A percentile compares a stretch with the other conserved stretches of the same genome.
These are phyloP conservation scores for Dicerorhinus sumatrensis DNA, from an alignment of 2,113 vertebrate genomes.

Conservation along the genomic window DNA sequence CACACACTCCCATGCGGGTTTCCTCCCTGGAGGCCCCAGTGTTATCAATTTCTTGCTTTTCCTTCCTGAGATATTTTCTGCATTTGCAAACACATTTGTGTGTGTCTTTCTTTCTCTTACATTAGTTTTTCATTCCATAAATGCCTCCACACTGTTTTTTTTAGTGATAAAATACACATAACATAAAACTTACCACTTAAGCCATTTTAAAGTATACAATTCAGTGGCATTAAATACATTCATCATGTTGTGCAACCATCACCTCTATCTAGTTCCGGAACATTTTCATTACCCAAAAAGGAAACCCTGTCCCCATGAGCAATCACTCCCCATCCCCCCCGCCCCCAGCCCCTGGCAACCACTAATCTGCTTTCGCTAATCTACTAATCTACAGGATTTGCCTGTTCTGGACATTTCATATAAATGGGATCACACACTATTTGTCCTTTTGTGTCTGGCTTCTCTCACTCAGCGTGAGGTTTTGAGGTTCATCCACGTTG, in stretches of 20 bases:
- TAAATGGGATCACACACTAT: not conserved
- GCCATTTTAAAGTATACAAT: not conserved
- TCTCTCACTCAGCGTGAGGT: not conserved
- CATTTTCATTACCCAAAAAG: not conserved
- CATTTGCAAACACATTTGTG: not conserved
- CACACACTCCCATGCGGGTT: not conserved
- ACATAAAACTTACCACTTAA: not conserved
- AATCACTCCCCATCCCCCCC: not conserved
- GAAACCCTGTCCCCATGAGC: not conserved
- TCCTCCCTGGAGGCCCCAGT: not conserved
- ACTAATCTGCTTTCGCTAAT: not conserved
- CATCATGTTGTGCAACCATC: not conserved
- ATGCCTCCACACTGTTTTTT: not conserved
- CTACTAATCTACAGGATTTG: not conserved
- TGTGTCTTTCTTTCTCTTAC: not conserved
- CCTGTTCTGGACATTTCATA: not conserved
- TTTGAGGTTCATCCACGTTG: not conserved
- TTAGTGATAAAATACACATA: not conserved
- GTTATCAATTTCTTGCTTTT: not conserved
- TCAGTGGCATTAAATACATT: not conserved
- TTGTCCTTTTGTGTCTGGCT: not conserved
- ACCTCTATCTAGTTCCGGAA: not conserved
- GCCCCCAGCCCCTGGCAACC: not conserved
- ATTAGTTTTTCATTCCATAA: not conserved
- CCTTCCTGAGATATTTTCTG: not conserved